Conservation (phyloP, 2,888 invertebrate genomes). For the Melieria picta region DNA sequence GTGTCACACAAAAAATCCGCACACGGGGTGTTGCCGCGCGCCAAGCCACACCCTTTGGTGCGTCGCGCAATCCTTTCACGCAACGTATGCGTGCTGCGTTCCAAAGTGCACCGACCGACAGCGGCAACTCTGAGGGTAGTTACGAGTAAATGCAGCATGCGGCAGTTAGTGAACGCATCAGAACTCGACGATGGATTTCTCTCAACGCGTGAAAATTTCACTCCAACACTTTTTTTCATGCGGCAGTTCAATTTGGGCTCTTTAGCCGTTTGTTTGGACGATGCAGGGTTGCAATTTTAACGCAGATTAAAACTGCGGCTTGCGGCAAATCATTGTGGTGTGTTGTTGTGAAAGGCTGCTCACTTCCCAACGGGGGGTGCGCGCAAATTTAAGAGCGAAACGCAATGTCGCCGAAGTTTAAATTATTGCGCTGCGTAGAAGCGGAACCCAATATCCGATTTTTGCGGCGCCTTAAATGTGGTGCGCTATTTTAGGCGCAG, state of each 20-base stretch:
- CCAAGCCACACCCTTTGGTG: background rate
- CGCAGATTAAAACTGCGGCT: background rate
- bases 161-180: too few species aligned
- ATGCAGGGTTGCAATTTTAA: slow-evolving; percentile 25
- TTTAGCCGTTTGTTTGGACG: background rate
- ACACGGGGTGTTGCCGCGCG: background rate
- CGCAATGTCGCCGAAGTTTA: slow-evolving; percentile 17
- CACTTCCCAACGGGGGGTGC: slow-evolving; percentile 41
- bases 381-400: slow-evolving; percentile 43
- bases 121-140: background rate
- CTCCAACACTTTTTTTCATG: too few species aligned
- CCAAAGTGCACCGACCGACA: background rate
- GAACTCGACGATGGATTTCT: too few species aligned
- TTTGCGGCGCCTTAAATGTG: background rate
- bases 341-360: slow-evolving; percentile 7
- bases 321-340: too few species aligned
- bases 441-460: background rate
- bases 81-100: background rate
- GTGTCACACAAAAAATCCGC: slow-evolving; percentile 2
- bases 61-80: background rate
- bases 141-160: too few species aligned
- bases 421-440: slow-evolving; percentile 22
- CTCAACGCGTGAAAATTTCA: too few species aligned
- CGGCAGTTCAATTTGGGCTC: background rate
- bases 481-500: background rate